Evolutionary conservation across 2,113 vertebrate species (phyloP).

Genomic region (Anarrhichthys ocellatus): DNA sequence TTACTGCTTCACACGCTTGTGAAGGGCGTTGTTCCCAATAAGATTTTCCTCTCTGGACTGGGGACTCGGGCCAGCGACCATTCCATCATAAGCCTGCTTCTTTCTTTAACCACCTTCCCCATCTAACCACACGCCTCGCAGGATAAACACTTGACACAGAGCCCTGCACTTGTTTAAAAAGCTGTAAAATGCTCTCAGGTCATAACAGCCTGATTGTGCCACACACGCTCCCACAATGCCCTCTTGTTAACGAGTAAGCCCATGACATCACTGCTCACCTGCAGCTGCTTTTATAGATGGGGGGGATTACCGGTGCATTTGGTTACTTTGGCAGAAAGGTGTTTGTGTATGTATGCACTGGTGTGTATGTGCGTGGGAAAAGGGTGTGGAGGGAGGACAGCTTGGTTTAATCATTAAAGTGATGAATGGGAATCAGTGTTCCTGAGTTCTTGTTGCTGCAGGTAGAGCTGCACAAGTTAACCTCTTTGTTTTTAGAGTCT

Average conservation of each 20-base stretch:
- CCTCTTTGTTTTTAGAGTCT: constrained; percentile 26
- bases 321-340: constrained; percentile 48
- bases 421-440: constrained; percentile 31
- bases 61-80: constrained; percentile 19
- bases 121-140: constrained; percentile 20
- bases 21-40: constrained; percentile 35
- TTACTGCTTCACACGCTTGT: constrained; percentile 29
- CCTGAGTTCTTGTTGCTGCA: constrained; percentile 48
- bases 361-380: constrained; percentile 29
- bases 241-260: constrained; percentile 52
- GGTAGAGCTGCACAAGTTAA: constrained; percentile 19
- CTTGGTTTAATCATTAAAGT: constrained; percentile 64
- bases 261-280: constrained; percentile 76
- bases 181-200: constrained; percentile 53
- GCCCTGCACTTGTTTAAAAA: constrained; percentile 45
- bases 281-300: constrained; percentile 62
- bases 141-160: constrained; percentile 57
- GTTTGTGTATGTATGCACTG: constrained; percentile 1
- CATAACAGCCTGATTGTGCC: constrained; percentile 60
- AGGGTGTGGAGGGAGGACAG: constrained; percentile 30
- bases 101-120: constrained; percentile 43
- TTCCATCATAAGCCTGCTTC: constrained; percentile 39
- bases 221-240: constrained; percentile 52
- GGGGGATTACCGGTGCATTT: constrained; percentile 65
- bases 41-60: constrained; percentile 58